These are phyloP conservation scores for Lithophane leautieri DNA, from an alignment of 2,888 invertebrate species.

Conservation along the genomic window DNA sequence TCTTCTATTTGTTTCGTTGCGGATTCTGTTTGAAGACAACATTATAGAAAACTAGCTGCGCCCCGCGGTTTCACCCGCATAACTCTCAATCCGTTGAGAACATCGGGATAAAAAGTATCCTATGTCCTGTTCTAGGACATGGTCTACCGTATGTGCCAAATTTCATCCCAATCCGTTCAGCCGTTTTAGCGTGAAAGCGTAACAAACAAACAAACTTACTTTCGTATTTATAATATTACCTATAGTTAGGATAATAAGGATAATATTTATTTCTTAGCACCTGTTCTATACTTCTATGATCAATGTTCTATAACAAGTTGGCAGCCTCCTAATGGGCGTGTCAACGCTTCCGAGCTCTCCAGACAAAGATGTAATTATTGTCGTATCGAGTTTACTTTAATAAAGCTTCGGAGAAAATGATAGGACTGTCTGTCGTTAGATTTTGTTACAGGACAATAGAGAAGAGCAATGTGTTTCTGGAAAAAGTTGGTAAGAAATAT, in stretches of 20 bases:
- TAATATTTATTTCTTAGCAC: background rate
- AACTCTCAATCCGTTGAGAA: no score
- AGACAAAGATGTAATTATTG: constrained; percentile 68
- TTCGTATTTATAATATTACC: background rate
- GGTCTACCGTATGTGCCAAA: no score
- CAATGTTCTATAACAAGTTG: constrained; percentile 54
- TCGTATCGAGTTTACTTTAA: constrained; percentile 56
- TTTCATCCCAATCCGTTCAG: no score
- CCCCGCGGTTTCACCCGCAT: no score
- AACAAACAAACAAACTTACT: no score
- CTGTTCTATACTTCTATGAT: constrained; percentile 28
- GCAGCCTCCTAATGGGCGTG: constrained; percentile 66
- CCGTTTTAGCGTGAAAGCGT: no score
- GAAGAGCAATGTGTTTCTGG: constrained; percentile 1
- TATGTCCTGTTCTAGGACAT: no score
- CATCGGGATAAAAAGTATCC: no score
- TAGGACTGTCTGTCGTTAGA: constrained; percentile 45
- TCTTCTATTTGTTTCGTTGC: no score
- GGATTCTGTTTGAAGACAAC: no score
- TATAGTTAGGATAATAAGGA: background rate
- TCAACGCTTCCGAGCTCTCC: constrained; percentile 58
- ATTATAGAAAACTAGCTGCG: no score
- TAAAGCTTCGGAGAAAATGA: constrained; percentile 53
- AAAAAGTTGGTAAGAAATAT: background rate
- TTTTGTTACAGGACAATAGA: constrained; percentile 9